Evolutionary conservation across 2,113 vertebrate genomes (phyloP).

Genomic region (Cryptomyrus ogoouensis): DNA sequence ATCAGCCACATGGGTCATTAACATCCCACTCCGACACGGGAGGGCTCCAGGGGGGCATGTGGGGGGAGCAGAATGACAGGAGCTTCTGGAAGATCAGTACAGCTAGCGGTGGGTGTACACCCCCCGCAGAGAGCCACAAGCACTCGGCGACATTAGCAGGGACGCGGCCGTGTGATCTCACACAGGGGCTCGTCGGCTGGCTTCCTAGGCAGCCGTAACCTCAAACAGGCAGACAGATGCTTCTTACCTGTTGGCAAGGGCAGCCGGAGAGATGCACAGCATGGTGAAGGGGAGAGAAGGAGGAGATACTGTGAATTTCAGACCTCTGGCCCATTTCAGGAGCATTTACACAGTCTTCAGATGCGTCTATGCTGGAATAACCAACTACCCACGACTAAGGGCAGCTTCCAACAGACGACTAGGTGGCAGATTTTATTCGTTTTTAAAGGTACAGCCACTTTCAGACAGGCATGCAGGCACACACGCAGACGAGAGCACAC

Average conservation of each 20-base stretch:
- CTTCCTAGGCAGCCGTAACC: not conserved
- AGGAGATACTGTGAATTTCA: not conserved
- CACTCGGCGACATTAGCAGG: not conserved
- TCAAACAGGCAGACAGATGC: not conserved
- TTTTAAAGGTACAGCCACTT: not conserved
- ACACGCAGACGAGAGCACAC: not conserved
- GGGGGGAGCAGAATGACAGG: not conserved
- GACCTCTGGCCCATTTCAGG: not conserved
- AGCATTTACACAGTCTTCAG: not conserved
- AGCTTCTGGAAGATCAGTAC: not conserved
- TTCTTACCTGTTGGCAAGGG: constrained; percentile 14
- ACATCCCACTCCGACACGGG: not conserved
- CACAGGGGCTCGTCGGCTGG: not conserved
- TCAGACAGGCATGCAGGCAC: constrained; percentile 24
- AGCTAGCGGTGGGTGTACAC: not conserved
- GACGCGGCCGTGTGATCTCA: not conserved
- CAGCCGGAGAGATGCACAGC: not conserved
- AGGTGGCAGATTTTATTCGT: not conserved
- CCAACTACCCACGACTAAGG: no score
- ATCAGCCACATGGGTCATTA: constrained; percentile 19
- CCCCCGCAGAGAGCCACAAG: not conserved
- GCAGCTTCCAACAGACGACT: not conserved
- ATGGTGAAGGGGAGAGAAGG: not conserved
- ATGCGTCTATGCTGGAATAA: not conserved
- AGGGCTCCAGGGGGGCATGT: not conserved